Conservation (phyloP, 1,140 invertebrate species). For the Helicorthomorpha holstii region DNA sequence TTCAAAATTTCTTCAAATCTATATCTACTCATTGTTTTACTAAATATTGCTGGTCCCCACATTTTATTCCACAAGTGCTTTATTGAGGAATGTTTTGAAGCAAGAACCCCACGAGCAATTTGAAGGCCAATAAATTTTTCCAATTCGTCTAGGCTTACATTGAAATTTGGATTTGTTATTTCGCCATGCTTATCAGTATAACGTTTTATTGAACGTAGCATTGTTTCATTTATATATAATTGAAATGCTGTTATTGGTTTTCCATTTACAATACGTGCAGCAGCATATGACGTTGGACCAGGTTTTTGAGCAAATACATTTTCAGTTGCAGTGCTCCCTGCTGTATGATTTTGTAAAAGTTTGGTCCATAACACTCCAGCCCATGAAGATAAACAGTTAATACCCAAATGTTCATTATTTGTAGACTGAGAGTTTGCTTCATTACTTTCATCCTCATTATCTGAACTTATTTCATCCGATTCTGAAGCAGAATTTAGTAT, state of each 20-base stretch:
- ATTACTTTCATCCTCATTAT: neutral
- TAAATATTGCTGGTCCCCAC: conserved; percentile 1
- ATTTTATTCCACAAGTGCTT: neutral
- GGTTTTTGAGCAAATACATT: neutral
- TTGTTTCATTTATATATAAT: neutral
- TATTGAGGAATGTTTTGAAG: neutral
- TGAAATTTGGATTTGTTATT: neutral
- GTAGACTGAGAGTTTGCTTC: neutral
- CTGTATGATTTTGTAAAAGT: neutral
- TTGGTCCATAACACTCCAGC: neutral
- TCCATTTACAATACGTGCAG: neutral
- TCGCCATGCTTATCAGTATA: neutral
- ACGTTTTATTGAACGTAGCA: neutral
- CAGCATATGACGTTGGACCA: neutral
- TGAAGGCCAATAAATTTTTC: neutral
- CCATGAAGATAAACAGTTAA: neutral
- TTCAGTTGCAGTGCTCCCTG: neutral
- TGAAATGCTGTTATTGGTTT: neutral
- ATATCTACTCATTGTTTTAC: conserved; percentile 3
- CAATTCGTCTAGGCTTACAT: neutral
- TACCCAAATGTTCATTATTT: neutral
- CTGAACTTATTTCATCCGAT: neutral
- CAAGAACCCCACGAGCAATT: neutral
- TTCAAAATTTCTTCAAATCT: neutral
- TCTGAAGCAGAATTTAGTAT: neutral